phyloP scores from a whole-genome alignment of 2,888 invertebrate species.

The Amphipyra berbera region DNA sequence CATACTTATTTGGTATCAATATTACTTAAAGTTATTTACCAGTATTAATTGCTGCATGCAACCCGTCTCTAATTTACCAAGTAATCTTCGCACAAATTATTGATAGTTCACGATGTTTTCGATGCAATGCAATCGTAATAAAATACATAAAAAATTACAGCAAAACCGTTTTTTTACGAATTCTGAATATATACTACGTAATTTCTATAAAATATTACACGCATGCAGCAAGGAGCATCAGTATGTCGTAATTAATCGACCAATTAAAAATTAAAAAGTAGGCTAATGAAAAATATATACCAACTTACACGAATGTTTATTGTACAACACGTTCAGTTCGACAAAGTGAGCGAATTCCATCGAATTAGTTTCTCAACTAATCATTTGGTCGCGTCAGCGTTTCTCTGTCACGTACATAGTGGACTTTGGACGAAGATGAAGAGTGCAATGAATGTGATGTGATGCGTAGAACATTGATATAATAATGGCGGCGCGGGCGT shows the following conservation, averaged over 20 bases:
- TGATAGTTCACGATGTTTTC: slow-evolving; percentile 12
- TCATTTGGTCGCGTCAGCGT: slow-evolving; percentile 44
- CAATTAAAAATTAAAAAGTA: slow-evolving; percentile 37
- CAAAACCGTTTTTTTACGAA: neutral
- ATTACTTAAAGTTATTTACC: slow-evolving; percentile 69
- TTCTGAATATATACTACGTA: neutral
- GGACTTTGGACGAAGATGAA: slow-evolving; percentile 51
- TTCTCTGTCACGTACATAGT: slow-evolving; percentile 54
- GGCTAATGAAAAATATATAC: slow-evolving; percentile 31
- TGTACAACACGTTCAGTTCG: slow-evolving; percentile 43
- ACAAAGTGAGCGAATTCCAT: slow-evolving; percentile 47
- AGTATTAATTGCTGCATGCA: slow-evolving; percentile 55
- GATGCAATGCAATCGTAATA: slow-evolving; percentile 1
- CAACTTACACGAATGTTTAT: slow-evolving; percentile 30
- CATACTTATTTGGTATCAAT: slow-evolving; percentile 81
- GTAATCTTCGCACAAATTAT: slow-evolving; percentile 20
- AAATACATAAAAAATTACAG: neutral
- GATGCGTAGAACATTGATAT: slow-evolving; percentile 46
- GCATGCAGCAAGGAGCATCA: slow-evolving; percentile 9
- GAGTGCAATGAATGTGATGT: slow-evolving; percentile 44
- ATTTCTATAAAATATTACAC: slow-evolving; percentile 12
- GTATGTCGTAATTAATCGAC: slow-evolving; percentile 21
- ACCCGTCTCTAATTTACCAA: slow-evolving; percentile 44
- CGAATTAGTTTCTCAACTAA: slow-evolving; percentile 39
- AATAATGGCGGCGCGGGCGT: slow-evolving; percentile 49